A percentile compares a stretch with the other conserved stretches of the same genome.
Conservation (phyloP, 2,888 invertebrate species). For the Taphrorychus bicolor region DNA sequence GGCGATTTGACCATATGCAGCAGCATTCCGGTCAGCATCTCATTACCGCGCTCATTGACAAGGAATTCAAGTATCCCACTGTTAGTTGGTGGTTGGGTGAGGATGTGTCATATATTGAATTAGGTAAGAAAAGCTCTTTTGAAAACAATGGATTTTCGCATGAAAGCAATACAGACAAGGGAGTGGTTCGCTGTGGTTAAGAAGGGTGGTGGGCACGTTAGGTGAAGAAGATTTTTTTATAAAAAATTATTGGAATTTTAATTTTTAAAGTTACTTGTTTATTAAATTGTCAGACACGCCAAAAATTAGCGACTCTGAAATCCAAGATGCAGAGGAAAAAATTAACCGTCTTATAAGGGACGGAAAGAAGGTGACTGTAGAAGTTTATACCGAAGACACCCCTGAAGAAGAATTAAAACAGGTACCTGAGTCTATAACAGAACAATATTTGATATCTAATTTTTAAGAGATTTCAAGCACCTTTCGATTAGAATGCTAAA, state of each 20-base stretch:
- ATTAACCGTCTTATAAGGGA: slow-evolving; percentile 74
- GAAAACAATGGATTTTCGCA: neutral
- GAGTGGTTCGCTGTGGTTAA: no score
- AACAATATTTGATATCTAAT: no score
- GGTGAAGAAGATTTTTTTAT: no score
- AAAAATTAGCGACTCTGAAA: slow-evolving; percentile 62
- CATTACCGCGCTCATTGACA: slow-evolving; percentile 78
- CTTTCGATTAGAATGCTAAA: no score
- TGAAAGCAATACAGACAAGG: no score
- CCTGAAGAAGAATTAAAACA: slow-evolving; percentile 59
- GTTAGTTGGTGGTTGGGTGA: slow-evolving; percentile 86
- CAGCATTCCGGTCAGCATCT: slow-evolving; percentile 91
- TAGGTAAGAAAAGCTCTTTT: slow-evolving; percentile 54
- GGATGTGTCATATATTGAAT: slow-evolving; percentile 76
- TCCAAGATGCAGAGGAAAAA: slow-evolving; percentile 65
- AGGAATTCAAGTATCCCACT: slow-evolving; percentile 71
- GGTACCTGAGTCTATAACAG: no score
- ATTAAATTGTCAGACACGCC: slow-evolving; percentile 59
- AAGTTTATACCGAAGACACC: slow-evolving; percentile 68
- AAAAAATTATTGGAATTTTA: neutral
- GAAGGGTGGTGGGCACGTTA: no score
- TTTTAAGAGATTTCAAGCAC: no score
- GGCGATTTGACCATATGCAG: slow-evolving; percentile 89
- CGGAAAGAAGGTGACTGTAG: slow-evolving; percentile 69
- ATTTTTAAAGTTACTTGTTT: slow-evolving; percentile 1